A percentile compares a stretch with the other conserved stretches of the same genome.
Conservation (phyloP, 1,140 invertebrate species). For the Trichonephila inaurata region DNA sequence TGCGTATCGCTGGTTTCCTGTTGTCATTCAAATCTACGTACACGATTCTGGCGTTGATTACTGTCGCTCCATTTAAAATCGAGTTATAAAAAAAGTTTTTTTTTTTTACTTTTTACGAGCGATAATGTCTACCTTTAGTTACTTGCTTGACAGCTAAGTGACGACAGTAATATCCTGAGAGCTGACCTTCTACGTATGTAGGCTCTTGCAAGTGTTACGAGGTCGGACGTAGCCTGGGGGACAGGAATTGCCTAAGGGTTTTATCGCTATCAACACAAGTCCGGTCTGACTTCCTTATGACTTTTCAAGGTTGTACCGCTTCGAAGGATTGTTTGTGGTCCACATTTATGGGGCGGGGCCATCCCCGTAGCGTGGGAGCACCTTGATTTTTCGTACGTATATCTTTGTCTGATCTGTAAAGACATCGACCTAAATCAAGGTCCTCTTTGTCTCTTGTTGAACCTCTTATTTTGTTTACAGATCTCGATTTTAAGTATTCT, state of each 20-base stretch:
- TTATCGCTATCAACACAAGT: slow-evolving; percentile 60
- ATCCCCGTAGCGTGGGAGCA: slow-evolving; percentile 67
- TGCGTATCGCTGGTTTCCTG: too few species aligned
- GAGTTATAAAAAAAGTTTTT: not conserved
- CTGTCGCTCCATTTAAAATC: not conserved
- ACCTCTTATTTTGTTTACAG: slow-evolving; percentile 47
- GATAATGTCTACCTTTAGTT: not conserved
- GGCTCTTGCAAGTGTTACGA: slow-evolving; percentile 72
- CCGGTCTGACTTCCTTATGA: slow-evolving; percentile 74
- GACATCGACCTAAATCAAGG: slow-evolving; percentile 74
- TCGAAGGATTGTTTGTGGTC: slow-evolving; percentile 68
- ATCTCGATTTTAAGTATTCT: not conserved
- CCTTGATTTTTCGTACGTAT: slow-evolving; percentile 46
- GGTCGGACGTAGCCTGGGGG: slow-evolving; percentile 69
- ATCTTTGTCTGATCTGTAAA: slow-evolving; percentile 31
- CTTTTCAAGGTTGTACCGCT: slow-evolving; percentile 67
- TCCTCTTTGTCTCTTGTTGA: slow-evolving; percentile 31
- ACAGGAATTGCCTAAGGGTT: slow-evolving; percentile 68
- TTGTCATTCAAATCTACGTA: slow-evolving; percentile 3
- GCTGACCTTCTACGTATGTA: slow-evolving; percentile 54
- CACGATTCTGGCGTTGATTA: not conserved
- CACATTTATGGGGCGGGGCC: slow-evolving; percentile 69
- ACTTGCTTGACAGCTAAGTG: not conserved
- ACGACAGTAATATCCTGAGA: not conserved
- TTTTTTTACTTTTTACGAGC: not conserved